Evolutionary conservation across 2,113 vertebrate species (phyloP).

Genomic region (Himantopus leucocephalus): DNA sequence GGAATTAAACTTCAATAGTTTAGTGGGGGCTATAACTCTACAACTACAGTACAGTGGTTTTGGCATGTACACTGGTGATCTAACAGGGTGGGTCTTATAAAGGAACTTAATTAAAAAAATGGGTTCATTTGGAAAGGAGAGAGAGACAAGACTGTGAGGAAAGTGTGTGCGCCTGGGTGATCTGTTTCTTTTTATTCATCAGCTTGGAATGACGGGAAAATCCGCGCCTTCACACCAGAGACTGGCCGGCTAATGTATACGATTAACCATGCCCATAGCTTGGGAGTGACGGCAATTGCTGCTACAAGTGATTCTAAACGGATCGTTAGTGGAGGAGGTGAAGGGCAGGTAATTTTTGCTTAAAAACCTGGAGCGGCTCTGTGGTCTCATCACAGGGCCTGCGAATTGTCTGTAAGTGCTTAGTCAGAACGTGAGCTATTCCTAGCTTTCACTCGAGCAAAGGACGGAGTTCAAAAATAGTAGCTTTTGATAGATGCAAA

Average conservation of each 20-base stretch:
- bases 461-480: not conserved
- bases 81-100: not conserved
- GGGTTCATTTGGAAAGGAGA: not conserved
- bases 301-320: slow-evolving; percentile 80
- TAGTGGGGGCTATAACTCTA: not conserved
- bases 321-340: slow-evolving; percentile 86
- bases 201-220: slow-evolving; percentile 89
- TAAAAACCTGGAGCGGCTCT: not conserved
- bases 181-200: not conserved
- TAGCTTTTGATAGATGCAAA: not conserved
- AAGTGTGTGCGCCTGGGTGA: not conserved
- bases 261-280: slow-evolving; percentile 81
- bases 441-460: not conserved
- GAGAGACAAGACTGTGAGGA: not conserved
- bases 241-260: slow-evolving; percentile 75
- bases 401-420: not conserved
- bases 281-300: slow-evolving; percentile 81
- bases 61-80: not conserved
- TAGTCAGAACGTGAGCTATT: not conserved
- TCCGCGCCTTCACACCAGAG: slow-evolving; percentile 83
- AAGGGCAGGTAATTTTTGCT: slow-evolving; percentile 79
- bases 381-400: not conserved
- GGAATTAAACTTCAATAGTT: not conserved
- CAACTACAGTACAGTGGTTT: not conserved
- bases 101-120: not conserved